Evolutionary conservation across 2,113 vertebrate genomes (phyloP), one percentile per base, ranked within the genome.

Genomic region (Oostethus manadensis): DNA sequence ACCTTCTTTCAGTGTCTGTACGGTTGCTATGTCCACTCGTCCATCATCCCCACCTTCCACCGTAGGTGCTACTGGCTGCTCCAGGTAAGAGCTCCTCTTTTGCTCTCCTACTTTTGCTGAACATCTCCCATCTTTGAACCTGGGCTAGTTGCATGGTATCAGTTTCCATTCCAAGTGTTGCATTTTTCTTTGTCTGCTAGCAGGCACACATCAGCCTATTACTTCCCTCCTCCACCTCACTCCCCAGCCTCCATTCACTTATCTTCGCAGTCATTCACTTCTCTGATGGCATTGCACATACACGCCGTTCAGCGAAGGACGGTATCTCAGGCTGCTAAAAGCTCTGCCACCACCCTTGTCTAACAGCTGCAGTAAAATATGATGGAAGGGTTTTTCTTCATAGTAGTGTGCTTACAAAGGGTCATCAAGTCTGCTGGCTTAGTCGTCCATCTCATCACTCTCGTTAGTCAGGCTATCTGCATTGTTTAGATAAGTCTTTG

Each of bases 21-120:
- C 54, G 96, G 96, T 90, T 98, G 96, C 88, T 98, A 98, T 56
- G 96, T 98, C 76, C 96, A 98, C 88, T 98, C 96, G 84, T 98
- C 96, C 88, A 97, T 98, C 92, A 98, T 98, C 91, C 96, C 96
- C 87, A 98, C 96, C 83, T 98, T 98, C 93, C 96, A 98, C 91
- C 92, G 96, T 85, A 91, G 96, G 92, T 98, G 96, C 92, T 98
- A 98, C 90, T 98, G 96, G 96, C 94, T 98, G 86, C 94, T 98
- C 86, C 96, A 98, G 95, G 95, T 98, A 95, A 92, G 93, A 82
- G 58, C 71, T 62, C 60, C 1, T 67, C 21, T 71, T 74, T 51
- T 55, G 18, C 23, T 51, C 74, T 48, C 45, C 60, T n/a, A 26
- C 51, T 56, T 29, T 33, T 42, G 6, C 3, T 70, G 51, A 58